phyloP scores from a whole-genome alignment of 2,888 invertebrate genomes.

The Cylloceria caligata region DNA sequence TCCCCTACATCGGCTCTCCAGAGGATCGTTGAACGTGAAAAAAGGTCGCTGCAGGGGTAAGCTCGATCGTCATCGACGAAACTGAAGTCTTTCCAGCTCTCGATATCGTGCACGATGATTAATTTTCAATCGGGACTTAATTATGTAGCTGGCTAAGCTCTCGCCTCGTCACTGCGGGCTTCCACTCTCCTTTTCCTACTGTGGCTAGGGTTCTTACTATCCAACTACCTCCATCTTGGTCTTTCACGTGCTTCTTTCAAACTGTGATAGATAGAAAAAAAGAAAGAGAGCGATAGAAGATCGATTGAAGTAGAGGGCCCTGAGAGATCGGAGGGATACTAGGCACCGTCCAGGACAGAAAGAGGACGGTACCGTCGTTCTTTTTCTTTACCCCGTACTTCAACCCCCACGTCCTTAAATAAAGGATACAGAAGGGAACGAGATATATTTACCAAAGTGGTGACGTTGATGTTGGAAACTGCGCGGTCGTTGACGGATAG shows the following conservation, averaged over 20 bases:
- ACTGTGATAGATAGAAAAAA: constrained; percentile 11
- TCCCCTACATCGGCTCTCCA: not conserved
- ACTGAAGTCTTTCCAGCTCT: constrained; percentile 67
- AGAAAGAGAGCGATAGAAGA: constrained; percentile 32
- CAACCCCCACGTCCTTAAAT: constrained; percentile 56
- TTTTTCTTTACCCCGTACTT: constrained; percentile 19
- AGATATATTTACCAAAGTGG: not conserved
- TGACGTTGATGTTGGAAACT: not conserved
- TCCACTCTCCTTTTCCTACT: constrained; percentile 9
- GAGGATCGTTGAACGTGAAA: not conserved
- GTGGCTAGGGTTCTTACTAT: not conserved
- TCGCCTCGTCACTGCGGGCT: constrained; percentile 59
- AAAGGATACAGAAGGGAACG: constrained; percentile 52
- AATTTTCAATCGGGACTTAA: constrained; percentile 82
- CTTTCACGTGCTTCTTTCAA: constrained; percentile 5
- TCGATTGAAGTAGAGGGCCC: constrained; percentile 46
- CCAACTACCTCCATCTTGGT: not conserved
- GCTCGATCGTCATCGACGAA: constrained; percentile 49
- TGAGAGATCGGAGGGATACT: constrained; percentile 64
- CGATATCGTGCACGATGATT: constrained; percentile 78
- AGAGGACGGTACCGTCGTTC: constrained; percentile 66
- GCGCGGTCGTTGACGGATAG: not conserved
- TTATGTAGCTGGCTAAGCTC: constrained; percentile 77
- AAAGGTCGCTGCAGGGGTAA: constrained; percentile 4
- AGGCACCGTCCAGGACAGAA: constrained; percentile 62